Evolutionary conservation across 2,797 vertebrate species (phyloP).

Genomic region (Leuciscus waleckii): DNA sequence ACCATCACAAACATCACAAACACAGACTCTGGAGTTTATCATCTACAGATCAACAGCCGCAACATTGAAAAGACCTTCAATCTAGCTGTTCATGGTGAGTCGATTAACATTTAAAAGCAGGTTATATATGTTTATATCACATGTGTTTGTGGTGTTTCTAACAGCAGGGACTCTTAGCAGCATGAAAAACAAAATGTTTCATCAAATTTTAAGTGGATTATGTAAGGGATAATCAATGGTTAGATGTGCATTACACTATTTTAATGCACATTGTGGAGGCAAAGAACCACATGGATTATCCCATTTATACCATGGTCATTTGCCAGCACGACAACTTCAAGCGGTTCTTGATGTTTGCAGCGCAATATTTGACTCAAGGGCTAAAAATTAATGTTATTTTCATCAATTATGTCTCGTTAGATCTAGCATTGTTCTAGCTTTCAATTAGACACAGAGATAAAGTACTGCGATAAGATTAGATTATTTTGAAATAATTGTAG

Average conservation of each 20-base stretch:
- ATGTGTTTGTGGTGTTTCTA: neutral
- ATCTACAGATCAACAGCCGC: neutral
- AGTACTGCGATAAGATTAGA: neutral
- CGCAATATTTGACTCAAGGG: too few species aligned
- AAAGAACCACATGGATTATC: neutral
- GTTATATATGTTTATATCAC: neutral
- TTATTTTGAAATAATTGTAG: too few species aligned
- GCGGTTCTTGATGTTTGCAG: neutral
- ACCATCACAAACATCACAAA: fast-evolving
- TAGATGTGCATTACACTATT: neutral
- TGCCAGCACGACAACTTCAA: neutral
- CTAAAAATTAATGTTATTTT: neutral
- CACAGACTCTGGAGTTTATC: neutral
- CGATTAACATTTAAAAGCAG: neutral
- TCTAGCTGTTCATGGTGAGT: too few species aligned
- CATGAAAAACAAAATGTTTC: neutral
- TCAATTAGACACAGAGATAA: neutral
- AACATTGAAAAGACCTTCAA: too few species aligned
- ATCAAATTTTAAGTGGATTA: neutral
- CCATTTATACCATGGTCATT: neutral
- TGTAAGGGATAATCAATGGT: neutral
- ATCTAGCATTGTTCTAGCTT: neutral
- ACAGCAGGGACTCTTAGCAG: neutral
- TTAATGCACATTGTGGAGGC: neutral
- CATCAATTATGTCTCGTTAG: too few species aligned